phyloP scores from a whole-genome alignment of 23 tunicate species.

The Styela clava region DNA sequence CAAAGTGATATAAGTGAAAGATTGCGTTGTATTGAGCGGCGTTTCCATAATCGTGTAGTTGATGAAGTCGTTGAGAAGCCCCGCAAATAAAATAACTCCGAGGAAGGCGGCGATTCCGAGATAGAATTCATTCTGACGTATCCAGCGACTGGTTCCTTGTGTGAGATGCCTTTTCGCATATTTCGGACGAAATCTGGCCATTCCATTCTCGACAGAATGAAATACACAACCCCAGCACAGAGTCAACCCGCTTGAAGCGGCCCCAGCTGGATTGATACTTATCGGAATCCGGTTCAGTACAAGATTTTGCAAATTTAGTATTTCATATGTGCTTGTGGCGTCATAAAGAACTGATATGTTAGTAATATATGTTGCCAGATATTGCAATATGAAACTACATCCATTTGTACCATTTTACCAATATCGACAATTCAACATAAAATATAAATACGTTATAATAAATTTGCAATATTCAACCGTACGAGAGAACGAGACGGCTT shows the following conservation, averaged over 20 bases:
- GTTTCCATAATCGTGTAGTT: conserved; percentile 41
- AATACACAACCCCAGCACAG: background rate
- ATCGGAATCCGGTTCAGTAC: too few species aligned
- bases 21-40: conserved; percentile 59
- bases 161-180: background rate
- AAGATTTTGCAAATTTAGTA: too few species aligned
- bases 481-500: too few species aligned
- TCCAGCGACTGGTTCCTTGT: background rate
- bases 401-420: too few species aligned
- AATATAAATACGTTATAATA: too few species aligned
- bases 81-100: conserved; percentile 47
- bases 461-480: too few species aligned
- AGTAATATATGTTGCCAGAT: too few species aligned
- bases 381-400: too few species aligned
- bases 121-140: conserved; percentile 34
- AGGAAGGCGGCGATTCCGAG: conserved; percentile 31
- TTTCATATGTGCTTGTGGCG: too few species aligned
- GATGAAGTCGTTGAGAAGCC: conserved; percentile 37
- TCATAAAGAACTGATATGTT: too few species aligned
- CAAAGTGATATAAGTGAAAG: conserved; percentile 54
- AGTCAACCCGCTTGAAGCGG: conserved; percentile 33
- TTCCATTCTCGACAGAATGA: conserved; percentile 26
- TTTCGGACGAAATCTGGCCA: conserved; percentile 35
- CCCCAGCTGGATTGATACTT: background rate
- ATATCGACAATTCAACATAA: too few species aligned